Conservation (phyloP, 1,140 invertebrate species). For the Heliconius nattereri region DNA sequence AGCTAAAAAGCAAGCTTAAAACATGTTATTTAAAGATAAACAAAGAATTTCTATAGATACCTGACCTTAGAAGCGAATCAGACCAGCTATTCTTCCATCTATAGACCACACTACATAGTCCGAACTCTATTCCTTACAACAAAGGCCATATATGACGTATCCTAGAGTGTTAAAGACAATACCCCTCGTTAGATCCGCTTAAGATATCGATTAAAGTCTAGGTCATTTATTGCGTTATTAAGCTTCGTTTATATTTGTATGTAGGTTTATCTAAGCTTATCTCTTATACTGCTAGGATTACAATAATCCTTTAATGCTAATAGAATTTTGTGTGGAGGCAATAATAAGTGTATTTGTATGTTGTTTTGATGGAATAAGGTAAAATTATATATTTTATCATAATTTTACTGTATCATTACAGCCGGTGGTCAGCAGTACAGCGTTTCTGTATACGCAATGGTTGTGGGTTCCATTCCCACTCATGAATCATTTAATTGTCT, state of each 20-base stretch:
- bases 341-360: neutral
- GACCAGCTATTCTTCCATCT: neutral
- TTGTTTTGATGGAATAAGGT: neutral
- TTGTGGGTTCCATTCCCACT: no score
- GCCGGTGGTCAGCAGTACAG: no score
- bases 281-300: conserved; percentile 4
- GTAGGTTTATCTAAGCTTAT: conserved; percentile 31
- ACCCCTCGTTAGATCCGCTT: neutral
- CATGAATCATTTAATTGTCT: no score
- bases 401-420: neutral
- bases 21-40: no score
- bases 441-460: no score
- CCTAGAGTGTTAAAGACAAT: conserved; percentile 1
- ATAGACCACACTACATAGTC: neutral
- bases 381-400: neutral
- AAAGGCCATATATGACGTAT: conserved; percentile 1
- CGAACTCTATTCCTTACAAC: neutral
- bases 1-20: no score
- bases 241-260: conserved; percentile 4
- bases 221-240: conserved; percentile 37
- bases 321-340: neutral
- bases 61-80: neutral
- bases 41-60: neutral
- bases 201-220: conserved; percentile 32
- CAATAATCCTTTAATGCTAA: conserved; percentile 8